Conservation (phyloP, 1,140 invertebrate species). For the Tachypleus tridentatus region DNA sequence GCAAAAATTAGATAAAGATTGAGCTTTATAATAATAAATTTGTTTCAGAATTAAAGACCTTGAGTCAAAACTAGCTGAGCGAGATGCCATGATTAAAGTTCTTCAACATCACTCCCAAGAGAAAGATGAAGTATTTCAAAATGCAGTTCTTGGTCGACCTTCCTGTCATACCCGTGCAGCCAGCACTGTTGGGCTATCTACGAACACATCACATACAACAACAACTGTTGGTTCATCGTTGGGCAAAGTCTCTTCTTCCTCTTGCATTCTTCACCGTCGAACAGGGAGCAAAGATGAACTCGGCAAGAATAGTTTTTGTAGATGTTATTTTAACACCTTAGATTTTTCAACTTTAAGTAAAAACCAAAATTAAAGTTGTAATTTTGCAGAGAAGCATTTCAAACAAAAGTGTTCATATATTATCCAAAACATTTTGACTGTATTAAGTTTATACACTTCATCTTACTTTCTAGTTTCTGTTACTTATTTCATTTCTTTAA, state of each 20-base stretch:
- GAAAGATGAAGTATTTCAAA: constrained; percentile 20
- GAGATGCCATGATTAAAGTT: constrained; percentile 79
- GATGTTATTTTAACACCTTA: too few relatives aligned
- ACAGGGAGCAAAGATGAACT: constrained; percentile 16
- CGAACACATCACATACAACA: constrained; percentile 12
- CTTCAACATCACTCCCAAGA: constrained; percentile 51
- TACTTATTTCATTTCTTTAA: too few relatives aligned
- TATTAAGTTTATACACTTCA: not conserved
- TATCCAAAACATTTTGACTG: not conserved
- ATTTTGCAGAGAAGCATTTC: not conserved
- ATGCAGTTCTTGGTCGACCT: constrained; percentile 20
- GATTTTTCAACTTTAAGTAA: not conserved
- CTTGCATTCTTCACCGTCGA: constrained; percentile 11
- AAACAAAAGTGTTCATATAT: not conserved
- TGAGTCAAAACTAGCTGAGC: constrained; percentile 73
- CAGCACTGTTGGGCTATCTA: constrained; percentile 22
- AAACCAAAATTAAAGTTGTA: constrained; percentile 1
- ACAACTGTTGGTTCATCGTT: constrained; percentile 16
- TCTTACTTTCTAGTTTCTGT: not conserved
- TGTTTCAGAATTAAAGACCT: constrained; percentile 61
- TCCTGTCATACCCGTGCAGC: constrained; percentile 21
- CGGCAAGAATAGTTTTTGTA: constrained; percentile 5
- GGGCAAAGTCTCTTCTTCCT: constrained; percentile 12
- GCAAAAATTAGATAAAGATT: too few relatives aligned
- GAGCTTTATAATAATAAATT: too few relatives aligned